These are phyloP conservation scores for Calephelis perditalis DNA, from an alignment of 2,888 invertebrate genomes.

Conservation along the genomic window DNA sequence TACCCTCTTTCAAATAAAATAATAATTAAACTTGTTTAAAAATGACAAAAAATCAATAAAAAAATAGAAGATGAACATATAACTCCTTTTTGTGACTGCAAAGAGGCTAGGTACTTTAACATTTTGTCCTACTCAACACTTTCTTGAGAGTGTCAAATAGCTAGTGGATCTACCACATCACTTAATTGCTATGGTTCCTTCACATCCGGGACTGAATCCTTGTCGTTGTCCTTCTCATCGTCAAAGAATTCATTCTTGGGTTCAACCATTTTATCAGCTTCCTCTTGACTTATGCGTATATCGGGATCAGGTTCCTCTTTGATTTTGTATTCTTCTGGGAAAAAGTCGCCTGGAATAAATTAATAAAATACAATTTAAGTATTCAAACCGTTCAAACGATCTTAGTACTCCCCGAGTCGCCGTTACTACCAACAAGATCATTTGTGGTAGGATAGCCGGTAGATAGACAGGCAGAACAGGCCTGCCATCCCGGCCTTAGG, in stretches of 20 bases:
- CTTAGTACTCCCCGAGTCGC: too few species aligned
- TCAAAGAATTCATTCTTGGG: slow-evolving; percentile 93
- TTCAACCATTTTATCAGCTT: slow-evolving; percentile 90
- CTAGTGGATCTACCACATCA: slow-evolving; percentile 47
- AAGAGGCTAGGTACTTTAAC: background rate
- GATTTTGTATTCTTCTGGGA: slow-evolving; percentile 84
- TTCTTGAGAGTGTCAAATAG: slow-evolving; percentile 46
- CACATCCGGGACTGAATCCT: slow-evolving; percentile 70
- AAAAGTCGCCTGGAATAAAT: slow-evolving; percentile 79
- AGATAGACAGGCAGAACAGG: too few species aligned
- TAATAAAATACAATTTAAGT: too few species aligned
- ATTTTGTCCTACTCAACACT: slow-evolving; percentile 12
- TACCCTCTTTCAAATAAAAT: too few species aligned
- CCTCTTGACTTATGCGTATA: slow-evolving; percentile 85
- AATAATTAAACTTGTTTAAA: too few species aligned
- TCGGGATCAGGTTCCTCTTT: slow-evolving; percentile 92
- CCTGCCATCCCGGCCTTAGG: too few species aligned
- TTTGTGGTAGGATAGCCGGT: too few species aligned
- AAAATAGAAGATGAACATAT: too few species aligned
- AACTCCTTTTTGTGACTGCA: too few species aligned
- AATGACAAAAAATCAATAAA: too few species aligned
- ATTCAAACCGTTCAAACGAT: too few species aligned
- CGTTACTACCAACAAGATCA: too few species aligned
- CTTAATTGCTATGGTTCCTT: slow-evolving; percentile 66
- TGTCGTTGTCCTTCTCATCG: slow-evolving; percentile 94